A percentile compares a stretch with the other conserved stretches of the same genome.
Evolutionary conservation across 2,888 invertebrate species (phyloP).

Genomic region (Drosophila acutilabella): DNA sequence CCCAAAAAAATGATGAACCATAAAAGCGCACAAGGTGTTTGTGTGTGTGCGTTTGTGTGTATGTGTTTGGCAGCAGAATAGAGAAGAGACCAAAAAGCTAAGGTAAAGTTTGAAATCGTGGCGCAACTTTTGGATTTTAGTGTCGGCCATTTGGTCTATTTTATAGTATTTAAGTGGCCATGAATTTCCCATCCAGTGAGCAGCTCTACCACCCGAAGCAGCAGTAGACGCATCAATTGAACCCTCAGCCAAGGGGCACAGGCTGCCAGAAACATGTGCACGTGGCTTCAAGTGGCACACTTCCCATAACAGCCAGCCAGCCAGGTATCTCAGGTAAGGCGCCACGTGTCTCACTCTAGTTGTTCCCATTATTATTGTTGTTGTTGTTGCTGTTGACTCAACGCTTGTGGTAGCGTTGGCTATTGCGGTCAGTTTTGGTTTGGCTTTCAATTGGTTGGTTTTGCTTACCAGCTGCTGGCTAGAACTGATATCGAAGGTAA

Average conservation of each 20-base stretch:
- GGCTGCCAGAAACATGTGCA: slow-evolving; percentile 53
- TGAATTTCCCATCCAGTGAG: slow-evolving; percentile 65
- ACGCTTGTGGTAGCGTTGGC: slow-evolving; percentile 18
- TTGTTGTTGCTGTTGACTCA: slow-evolving; percentile 12
- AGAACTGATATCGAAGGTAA: slow-evolving; percentile 27
- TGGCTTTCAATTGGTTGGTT: slow-evolving; percentile 35
- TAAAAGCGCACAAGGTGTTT: slow-evolving; percentile 55
- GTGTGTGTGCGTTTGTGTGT: slow-evolving; percentile 6
- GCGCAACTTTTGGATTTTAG: slow-evolving; percentile 74
- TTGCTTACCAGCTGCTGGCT: slow-evolving; percentile 29
- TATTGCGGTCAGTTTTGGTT: slow-evolving; percentile 45
- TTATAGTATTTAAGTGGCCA: slow-evolving; percentile 79
- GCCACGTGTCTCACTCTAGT: slow-evolving; percentile 16
- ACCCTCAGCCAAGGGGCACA: slow-evolving; percentile 40
- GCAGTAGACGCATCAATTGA: slow-evolving; percentile 42
- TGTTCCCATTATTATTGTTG: slow-evolving; percentile 20
- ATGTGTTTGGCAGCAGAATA: slow-evolving; percentile 8
- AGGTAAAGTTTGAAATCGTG: slow-evolving; percentile 60
- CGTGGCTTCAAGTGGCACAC: slow-evolving; percentile 35
- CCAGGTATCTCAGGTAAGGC: slow-evolving; percentile 15
- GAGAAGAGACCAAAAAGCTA: slow-evolving; percentile 25
- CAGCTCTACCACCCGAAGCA: slow-evolving; percentile 28
- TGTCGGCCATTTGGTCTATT: slow-evolving; percentile 72
- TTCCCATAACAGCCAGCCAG: slow-evolving; percentile 3
- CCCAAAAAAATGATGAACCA: slow-evolving; percentile 67